phyloP scores from a whole-genome alignment of 2,888 invertebrate genomes.

The Stenchaetothrips biformis region DNA sequence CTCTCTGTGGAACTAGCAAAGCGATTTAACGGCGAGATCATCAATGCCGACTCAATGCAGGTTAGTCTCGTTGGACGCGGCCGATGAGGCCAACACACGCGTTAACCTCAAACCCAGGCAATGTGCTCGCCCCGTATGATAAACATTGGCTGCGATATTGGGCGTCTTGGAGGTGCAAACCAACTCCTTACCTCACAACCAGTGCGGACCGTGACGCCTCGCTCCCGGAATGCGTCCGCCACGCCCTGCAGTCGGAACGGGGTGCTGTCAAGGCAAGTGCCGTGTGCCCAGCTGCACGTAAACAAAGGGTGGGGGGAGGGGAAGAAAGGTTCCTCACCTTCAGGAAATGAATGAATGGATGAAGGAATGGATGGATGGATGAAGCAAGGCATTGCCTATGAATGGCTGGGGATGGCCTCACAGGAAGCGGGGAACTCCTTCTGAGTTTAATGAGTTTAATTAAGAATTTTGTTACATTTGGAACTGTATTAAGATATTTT shows the following conservation, averaged over 20 bases:
- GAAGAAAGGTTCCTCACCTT: no score
- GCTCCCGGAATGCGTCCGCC: not conserved
- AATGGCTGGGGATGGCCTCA: no score
- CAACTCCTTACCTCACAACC: not conserved
- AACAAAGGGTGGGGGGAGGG: no score
- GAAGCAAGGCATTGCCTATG: no score
- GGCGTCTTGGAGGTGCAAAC: no score
- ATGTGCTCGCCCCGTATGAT: not conserved
- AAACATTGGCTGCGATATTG: not conserved
- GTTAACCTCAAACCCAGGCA: not conserved
- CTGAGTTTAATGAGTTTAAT: no score
- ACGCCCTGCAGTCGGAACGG: not conserved
- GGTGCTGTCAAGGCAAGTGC: not conserved
- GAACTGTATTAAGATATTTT: no score
- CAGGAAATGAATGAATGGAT: no score
- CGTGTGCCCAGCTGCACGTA: not conserved
- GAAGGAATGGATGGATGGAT: no score
- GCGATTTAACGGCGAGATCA: conserved; percentile 82
- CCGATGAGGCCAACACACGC: not conserved
- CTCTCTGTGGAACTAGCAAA: conserved; percentile 85
- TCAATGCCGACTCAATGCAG: conserved; percentile 99
- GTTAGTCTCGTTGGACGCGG: conserved; percentile 48
- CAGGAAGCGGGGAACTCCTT: no score
- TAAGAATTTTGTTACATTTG: no score
- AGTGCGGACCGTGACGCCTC: not conserved